phyloP scores from a whole-genome alignment of 2,888 invertebrate species.

The Bugulina stolonifera region DNA sequence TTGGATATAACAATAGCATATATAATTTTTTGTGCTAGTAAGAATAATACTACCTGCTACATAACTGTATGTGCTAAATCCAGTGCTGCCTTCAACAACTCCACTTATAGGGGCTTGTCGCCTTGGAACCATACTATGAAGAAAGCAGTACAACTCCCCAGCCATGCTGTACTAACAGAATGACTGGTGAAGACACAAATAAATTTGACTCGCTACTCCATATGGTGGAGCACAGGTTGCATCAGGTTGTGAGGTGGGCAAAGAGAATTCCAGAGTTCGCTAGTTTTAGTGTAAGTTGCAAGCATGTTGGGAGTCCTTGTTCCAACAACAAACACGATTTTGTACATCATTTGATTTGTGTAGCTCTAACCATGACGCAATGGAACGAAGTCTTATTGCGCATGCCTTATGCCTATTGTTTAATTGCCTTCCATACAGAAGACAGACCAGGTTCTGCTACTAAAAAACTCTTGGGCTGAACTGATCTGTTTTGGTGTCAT shows the following conservation, averaged over 20 bases:
- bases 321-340: too few relatives aligned
- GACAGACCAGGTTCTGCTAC: constrained; percentile 93
- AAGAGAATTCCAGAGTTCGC: constrained; percentile 92
- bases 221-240: constrained; percentile 81
- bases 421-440: too few relatives aligned
- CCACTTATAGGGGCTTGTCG: background rate
- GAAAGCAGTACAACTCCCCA: constrained; percentile 34
- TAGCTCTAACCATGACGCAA: too few relatives aligned
- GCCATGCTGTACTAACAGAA: constrained; percentile 36
- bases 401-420: too few relatives aligned
- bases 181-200: constrained; percentile 33
- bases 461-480: constrained; percentile 92
- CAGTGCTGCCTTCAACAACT: too few relatives aligned
- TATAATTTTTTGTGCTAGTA: too few relatives aligned
- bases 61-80: too few relatives aligned
- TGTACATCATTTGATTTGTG: too few relatives aligned
- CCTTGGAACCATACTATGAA: constrained; percentile 28
- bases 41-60: too few relatives aligned
- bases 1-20: too few relatives aligned
- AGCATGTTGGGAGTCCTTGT: too few relatives aligned
- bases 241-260: constrained; percentile 97
- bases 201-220: constrained; percentile 43
- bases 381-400: too few relatives aligned
- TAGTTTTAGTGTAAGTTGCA: constrained; percentile 74
- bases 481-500: constrained; percentile 46